Evolutionary conservation across 2,888 invertebrate genomes (phyloP), one percentile per base, ranked within the genome.

Genomic region (Mylabris sibirica): DNA sequence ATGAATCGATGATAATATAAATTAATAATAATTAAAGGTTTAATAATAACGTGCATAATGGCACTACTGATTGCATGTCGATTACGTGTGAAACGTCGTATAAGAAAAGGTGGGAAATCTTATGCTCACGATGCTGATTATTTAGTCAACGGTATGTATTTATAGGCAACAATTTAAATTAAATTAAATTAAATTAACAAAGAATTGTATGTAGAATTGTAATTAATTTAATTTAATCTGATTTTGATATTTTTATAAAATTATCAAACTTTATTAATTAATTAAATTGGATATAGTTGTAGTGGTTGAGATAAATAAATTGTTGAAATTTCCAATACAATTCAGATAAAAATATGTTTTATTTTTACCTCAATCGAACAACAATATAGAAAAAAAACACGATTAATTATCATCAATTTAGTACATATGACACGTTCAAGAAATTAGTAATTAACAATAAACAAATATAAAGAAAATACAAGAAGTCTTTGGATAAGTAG

Each of bases 61-160:
- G 91, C 93, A 61, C 89, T 93, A 68, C 86, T 97, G 79, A 91
- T 95, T 74, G 94, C 91, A 30, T 97, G 96, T 82, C 89, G 97
- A 64, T 87, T 96, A 83, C 89, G 94, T 76, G 92, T 93, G 68
- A 85, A 89, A 66, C 89, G 94, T 75, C 87, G 93, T 66, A 89
- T 94, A 71, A 88, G 92, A 72, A 90, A 93, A 77, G 92, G 93
- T 61, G 92, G 93, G 69, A 92, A 94, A 84, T 90, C 92, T 63
- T 93, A 93, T 81, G 93, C 95, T 38, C 95, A 97, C 84, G 98
- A 98, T 86, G 96, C 97, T 0, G 98, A 98, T 87, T 98, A 97
- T 86, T 89, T 98, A 79, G 97, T 98, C 78, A 98, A 98, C 86
- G 98, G 98, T 81, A 98, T 98, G 97, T 98, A 98, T 87, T 91